phyloP scores from a whole-genome alignment of 2,113 vertebrate species.

The Galbula dea region DNA sequence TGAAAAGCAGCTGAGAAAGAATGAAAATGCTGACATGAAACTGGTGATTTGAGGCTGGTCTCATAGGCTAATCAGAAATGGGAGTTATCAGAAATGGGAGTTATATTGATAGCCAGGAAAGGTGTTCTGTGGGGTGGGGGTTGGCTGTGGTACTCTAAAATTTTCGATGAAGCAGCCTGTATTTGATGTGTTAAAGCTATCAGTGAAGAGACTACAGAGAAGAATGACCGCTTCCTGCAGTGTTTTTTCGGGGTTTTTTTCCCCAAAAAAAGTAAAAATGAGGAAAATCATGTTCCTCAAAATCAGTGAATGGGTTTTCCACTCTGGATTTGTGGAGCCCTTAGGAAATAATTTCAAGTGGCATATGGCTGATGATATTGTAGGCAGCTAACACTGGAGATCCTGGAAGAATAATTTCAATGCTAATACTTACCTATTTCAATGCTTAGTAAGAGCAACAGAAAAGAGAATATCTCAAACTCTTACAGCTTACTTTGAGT shows the following conservation, averaged over 20 bases:
- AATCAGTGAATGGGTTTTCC: not conserved
- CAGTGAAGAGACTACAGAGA: not conserved
- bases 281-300: not conserved
- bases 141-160: not conserved
- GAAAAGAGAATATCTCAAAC: not conserved
- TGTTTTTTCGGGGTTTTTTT: not conserved
- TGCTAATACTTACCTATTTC: not conserved
- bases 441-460: not conserved
- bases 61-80: not conserved
- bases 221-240: not conserved
- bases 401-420: not conserved
- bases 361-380: not conserved
- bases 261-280: not conserved
- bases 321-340: not conserved
- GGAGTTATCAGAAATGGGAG: not conserved
- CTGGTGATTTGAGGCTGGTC: not conserved
- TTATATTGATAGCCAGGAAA: not conserved
- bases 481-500: not conserved
- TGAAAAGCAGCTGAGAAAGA: constrained; percentile 5
- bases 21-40: constrained; percentile 16
- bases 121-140: not conserved
- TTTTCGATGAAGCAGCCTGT: accelerated
- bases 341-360: not conserved
- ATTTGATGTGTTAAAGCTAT: not conserved
- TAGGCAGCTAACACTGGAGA: not conserved